Evolutionary conservation across 2,888 invertebrate species (phyloP), one percentile per base, ranked within the genome.

Genomic region (Vesta saturnalis): DNA sequence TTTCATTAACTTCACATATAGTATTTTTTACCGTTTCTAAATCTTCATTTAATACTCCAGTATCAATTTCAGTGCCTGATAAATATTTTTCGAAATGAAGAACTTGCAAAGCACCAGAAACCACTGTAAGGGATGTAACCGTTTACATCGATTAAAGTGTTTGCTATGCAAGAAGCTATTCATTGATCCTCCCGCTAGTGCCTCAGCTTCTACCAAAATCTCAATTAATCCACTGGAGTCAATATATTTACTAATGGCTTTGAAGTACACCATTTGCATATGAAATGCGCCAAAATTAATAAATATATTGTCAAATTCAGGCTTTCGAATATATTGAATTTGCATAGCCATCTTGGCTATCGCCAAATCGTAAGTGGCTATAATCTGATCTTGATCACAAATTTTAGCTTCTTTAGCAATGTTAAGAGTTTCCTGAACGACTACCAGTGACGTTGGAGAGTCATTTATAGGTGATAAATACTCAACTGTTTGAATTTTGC

Each of bases 291-390:
- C 77, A 19, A 78, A 74, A 69, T 77, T 68, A n/a, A 78, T 64
- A 60, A 79, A 78, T 22, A 79, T 54, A 60, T 78, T 72, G 67
- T 80, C 63, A 49, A 61, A 81, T 72, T 47, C 8, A n/a, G 77
- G 77, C 10, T 74, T 76, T 67, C 78, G 71, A 49, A 30, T 35
- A 56, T 52, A 14, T 72, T 81, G 78, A 21, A 80, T 77, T 52
- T 78, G 74, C 73, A 78, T 74, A 10, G 67, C 69, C 23, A 71
- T 19, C 69, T 70, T 72, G 4, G 68, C 66, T 46, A 74, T 81
- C 0, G 78, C 78, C 57, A 80, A 76, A 75, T 81, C 80, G 63
- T 80, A 80, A 3, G 80, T 77, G 6, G 75, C 78, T 6, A 72
- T 74, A 57, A 80, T 77, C 8, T 74, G 8, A 60, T 22, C 2